phyloP scores from a whole-genome alignment of 2,113 vertebrate species.

The Amphiprion percula region DNA sequence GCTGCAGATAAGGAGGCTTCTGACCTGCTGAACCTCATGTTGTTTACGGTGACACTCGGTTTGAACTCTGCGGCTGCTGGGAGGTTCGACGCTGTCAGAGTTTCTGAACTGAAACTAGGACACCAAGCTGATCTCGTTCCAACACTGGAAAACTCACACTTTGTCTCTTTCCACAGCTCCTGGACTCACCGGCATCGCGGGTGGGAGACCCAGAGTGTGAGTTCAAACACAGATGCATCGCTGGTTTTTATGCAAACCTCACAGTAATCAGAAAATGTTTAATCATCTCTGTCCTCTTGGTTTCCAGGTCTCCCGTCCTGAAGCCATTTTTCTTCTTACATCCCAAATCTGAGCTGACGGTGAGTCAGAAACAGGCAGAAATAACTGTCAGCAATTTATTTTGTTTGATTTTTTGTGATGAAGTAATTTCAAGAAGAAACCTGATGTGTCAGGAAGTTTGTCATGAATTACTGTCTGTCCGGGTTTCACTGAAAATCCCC shows the following conservation, averaged over 20 bases:
- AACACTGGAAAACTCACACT: background rate
- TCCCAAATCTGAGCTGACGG: conserved; percentile 83
- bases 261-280: too few species aligned
- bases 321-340: conserved; percentile 91
- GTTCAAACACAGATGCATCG: conserved; percentile 33
- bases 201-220: conserved; percentile 88
- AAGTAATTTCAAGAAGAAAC: too few species aligned
- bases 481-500: too few species aligned
- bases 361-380: conserved; percentile 27
- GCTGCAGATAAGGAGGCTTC: conserved; percentile 31
- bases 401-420: too few species aligned
- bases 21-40: conserved; percentile 18
- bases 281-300: background rate
- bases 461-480: too few species aligned
- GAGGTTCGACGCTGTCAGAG: conserved; percentile 3
- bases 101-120: conserved; percentile 13
- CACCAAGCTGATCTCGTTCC: background rate
- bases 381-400: too few species aligned
- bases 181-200: conserved; percentile 86
- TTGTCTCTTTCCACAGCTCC: conserved; percentile 78
- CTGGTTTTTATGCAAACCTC: too few species aligned
- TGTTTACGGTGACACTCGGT: conserved; percentile 20
- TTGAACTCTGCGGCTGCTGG: conserved; percentile 37
- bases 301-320: conserved; percentile 87
- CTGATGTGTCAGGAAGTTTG: too few species aligned